phyloP scores from a whole-genome alignment of 2,113 vertebrate genomes.

The Plestiodon gilberti region DNA sequence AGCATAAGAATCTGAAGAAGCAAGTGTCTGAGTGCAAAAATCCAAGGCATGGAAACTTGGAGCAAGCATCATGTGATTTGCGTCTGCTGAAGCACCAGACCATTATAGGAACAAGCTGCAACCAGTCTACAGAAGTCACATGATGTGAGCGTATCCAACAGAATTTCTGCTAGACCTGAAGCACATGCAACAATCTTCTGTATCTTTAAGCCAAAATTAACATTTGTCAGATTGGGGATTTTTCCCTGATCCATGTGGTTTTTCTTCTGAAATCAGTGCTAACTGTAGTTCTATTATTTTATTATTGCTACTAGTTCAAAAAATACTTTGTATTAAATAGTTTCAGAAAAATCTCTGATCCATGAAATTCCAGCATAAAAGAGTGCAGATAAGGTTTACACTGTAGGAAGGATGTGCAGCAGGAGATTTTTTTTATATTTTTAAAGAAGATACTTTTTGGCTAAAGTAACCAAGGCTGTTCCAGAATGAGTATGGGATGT shows the following conservation, averaged over 20 bases:
- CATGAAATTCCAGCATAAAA: not conserved
- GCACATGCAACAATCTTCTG: not conserved
- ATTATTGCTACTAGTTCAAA: not conserved
- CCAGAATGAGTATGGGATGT: not conserved
- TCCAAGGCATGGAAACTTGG: conserved; percentile 35
- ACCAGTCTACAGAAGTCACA: conserved; percentile 2
- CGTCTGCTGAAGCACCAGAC: not conserved
- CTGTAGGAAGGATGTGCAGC: not conserved
- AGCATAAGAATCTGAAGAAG: conserved; percentile 50
- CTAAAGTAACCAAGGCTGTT: not conserved
- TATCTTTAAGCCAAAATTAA: conserved; percentile 8
- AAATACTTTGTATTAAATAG: not conserved
- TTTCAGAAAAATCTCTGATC: not conserved
- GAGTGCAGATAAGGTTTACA: not conserved
- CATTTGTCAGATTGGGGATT: not conserved
- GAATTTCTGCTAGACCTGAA: conserved; percentile 3
- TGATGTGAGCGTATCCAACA: not conserved
- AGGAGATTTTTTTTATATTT: not conserved
- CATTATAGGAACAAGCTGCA: conserved; percentile 16
- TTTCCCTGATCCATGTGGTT: conserved; percentile 5
- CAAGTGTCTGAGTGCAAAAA: conserved; percentile 7
- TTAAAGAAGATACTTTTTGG: not conserved
- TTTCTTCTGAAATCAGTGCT: conserved; percentile 13
- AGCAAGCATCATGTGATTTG: not conserved
- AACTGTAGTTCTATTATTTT: not conserved